Base-by-base conservation (phyloP, 1,140 invertebrate genomes). In the Pissodes strobi region DNA sequence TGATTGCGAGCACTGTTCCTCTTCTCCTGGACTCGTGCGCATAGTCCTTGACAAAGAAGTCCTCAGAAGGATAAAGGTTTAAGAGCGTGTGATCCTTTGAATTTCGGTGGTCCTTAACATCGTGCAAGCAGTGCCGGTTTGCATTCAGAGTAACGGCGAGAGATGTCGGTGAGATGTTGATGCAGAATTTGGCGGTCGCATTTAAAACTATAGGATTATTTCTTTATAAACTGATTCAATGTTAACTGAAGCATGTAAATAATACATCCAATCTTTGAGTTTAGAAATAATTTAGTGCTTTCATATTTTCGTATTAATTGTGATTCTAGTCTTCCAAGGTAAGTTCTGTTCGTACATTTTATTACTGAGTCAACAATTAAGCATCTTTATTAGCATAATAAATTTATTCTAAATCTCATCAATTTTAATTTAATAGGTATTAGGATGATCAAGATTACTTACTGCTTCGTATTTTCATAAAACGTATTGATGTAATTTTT, bases 1-100 rank as follows among this genome's bases (percentile, higher is more conserved):
- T 55, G 51, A 64, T 55, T 17, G 39, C 59, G 15, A 43, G n/a
- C 61, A 64, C 61, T 64, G 61, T 64, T 27, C 61, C 49, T 64
- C 41, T 45, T 55, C 61, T 46, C n/a, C 61, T 64, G 61, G 43
- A 55, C 51, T 53, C 6, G 41, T 41, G 27, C 49, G 61, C 61
- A 56, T 53, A 56, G 61, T 55, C 51, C 51, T 56, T 61, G 58
- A 52, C 34, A n/a, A 49, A 39, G 46, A 39, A 25, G 46, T 25
- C 34, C 27, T 46, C 27, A 41, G n/a, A 15, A 18, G 38, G 17
- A 6, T 15, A 15, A 41, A 15, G n/a, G 38, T 41, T 41, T 18
- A 41, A 25, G 12, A 49, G 12, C 46, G 21, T n/a, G 10, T 10
- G 21, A 27, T 49, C 46, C 46, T 13, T 49, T 22, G 22, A 49